Conservation (phyloP, 2,888 invertebrate species). For the Caenorhabditis virilis region DNA sequence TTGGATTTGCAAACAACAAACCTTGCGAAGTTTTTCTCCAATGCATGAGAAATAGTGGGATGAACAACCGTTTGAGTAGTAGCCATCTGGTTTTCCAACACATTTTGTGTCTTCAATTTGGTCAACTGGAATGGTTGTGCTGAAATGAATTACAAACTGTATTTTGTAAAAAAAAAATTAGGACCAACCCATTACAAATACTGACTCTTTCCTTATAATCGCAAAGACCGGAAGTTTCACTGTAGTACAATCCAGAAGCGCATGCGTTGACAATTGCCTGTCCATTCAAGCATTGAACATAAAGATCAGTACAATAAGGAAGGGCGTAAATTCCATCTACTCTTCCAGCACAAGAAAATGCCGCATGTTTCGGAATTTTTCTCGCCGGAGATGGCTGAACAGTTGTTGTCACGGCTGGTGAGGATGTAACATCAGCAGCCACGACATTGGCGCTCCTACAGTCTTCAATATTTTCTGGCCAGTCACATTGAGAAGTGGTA, state of each 20-base stretch:
- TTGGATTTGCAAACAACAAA: background rate
- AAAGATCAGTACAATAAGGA: constrained; percentile 39
- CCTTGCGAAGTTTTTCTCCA: constrained; percentile 28
- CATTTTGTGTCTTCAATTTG: constrained; percentile 24
- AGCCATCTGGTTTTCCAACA: constrained; percentile 49
- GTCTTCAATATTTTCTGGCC: constrained; percentile 37
- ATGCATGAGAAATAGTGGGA: constrained; percentile 47
- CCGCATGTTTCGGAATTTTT: background rate
- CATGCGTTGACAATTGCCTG: constrained; percentile 22
- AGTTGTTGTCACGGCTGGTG: background rate
- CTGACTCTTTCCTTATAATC: constrained; percentile 40
- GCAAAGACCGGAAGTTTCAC: constrained; percentile 42
- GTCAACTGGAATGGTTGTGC: too few relatives aligned
- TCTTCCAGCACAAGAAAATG: constrained; percentile 17
- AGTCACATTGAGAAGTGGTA: constrained; percentile 38
- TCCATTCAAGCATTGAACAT: constrained; percentile 44
- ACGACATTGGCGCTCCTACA: constrained; percentile 42
- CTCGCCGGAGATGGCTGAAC: background rate
- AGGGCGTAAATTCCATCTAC: constrained; percentile 49
- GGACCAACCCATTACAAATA: constrained; percentile 25
- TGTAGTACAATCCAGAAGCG: constrained; percentile 41
- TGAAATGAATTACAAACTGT: too few relatives aligned
- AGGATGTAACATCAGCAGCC: constrained; percentile 9
- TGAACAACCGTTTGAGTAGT: constrained; percentile 50
- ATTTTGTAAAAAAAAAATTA: too few relatives aligned